These are phyloP conservation scores for Pseudomyrmex sp. DNA, from an alignment of 1,140 invertebrate genomes.

Conservation along the genomic window DNA sequence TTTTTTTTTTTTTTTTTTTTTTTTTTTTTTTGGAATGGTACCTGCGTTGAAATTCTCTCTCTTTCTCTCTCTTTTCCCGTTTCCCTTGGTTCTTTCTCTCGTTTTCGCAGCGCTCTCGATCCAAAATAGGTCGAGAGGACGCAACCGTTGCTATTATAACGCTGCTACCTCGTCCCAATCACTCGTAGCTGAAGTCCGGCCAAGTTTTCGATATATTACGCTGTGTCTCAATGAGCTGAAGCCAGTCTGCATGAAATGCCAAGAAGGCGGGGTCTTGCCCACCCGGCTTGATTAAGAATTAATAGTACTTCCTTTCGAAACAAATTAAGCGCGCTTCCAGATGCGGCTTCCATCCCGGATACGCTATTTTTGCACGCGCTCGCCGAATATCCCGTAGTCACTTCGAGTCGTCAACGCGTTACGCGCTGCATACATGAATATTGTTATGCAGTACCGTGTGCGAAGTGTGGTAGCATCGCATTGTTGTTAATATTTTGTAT, in stretches of 20 bases:
- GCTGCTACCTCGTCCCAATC: conserved; percentile 74
- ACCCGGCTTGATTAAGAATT: conserved; percentile 81
- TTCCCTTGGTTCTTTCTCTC: neutral
- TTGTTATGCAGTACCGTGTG: neutral
- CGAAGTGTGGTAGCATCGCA: neutral
- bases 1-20: conserved; percentile 66
- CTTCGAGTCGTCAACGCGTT: conserved; percentile 1
- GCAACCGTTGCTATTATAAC: conserved; percentile 77
- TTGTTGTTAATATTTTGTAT: neutral
- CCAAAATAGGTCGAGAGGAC: conserved; percentile 75
- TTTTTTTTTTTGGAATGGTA: conserved; percentile 61
- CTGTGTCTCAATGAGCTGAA: conserved; percentile 77
- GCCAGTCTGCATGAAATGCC: conserved; percentile 74
- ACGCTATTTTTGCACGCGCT: conserved; percentile 10
- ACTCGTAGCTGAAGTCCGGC: conserved; percentile 80
- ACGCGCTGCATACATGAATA: neutral
- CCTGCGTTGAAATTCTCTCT: conserved; percentile 46
- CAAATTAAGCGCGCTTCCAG: conserved; percentile 49
- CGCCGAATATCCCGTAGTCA: neutral
- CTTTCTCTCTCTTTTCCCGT: neutral
- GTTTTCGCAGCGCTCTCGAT: conserved; percentile 22
- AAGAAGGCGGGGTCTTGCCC: conserved; percentile 68
- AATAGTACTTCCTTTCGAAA: conserved; percentile 71
- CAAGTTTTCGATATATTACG: conserved; percentile 81
- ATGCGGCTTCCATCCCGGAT: neutral